A percentile compares a stretch with the other conserved stretches of the same genome.
Conservation (phyloP, 2,797 vertebrate species). For the Rhinophrynus dorsalis region DNA sequence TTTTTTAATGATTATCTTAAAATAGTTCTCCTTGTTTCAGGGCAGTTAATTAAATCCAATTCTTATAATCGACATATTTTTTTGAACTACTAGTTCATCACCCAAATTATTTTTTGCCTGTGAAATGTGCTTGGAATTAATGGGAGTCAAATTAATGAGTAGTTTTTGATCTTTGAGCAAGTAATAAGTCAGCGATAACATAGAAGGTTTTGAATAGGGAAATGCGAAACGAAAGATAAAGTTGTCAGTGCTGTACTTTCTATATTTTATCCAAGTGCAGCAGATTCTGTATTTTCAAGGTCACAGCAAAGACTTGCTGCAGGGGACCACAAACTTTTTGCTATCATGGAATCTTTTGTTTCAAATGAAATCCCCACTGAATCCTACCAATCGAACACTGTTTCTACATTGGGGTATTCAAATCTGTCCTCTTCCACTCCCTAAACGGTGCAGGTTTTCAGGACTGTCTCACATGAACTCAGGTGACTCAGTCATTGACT, state of each 20-base stretch:
- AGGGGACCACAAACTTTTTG: too few species aligned
- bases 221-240: neutral
- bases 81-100: slow-evolving; percentile 4
- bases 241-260: neutral
- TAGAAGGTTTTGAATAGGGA: neutral
- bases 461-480: too few species aligned
- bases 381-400: too few species aligned
- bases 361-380: too few species aligned
- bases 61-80: neutral
- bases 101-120: neutral
- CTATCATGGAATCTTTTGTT: too few species aligned
- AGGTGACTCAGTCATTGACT: too few species aligned
- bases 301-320: neutral
- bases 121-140: slow-evolving; percentile 12
- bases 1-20: slow-evolving; percentile 8
- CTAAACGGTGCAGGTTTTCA: too few species aligned
- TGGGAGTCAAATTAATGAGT: slow-evolving; percentile 12
- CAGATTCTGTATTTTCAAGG: neutral
- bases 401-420: too few species aligned
- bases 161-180: neutral
- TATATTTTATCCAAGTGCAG: neutral
- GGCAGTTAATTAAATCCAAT: slow-evolving; percentile 7
- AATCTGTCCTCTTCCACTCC: too few species aligned
- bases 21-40: slow-evolving; percentile 12
- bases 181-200: neutral